A percentile compares a stretch with the other conserved stretches of the same genome.
Evolutionary conservation across 2,797 vertebrate genomes (phyloP).

Genomic region (Fringilla coelebs): DNA sequence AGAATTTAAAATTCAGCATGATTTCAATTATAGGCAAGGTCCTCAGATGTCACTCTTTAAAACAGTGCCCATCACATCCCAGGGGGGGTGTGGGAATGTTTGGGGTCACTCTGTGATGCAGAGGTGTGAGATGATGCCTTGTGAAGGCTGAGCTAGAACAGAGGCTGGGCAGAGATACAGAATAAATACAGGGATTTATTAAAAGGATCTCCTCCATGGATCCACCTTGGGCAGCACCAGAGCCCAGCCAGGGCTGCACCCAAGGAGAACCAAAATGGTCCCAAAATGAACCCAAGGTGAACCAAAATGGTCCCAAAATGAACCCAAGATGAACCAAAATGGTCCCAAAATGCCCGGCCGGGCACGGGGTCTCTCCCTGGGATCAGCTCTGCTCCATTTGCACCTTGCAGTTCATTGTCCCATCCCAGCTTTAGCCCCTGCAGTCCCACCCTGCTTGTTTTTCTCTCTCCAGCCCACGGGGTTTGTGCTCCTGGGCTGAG

Average conservation of each 20-base stretch:
- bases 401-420: too few relatives aligned
- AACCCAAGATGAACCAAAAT: too few relatives aligned
- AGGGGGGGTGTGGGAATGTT: not conserved
- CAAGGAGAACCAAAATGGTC: not conserved
- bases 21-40: not conserved
- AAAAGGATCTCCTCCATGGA: not conserved
- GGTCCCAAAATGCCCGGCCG: too few relatives aligned
- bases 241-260: not conserved
- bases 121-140: not conserved
- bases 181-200: not conserved
- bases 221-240: not conserved
- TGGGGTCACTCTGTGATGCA: not conserved
- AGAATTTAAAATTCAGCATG: not conserved
- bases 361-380: too few relatives aligned
- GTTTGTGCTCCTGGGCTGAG: too few relatives aligned
- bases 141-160: not conserved
- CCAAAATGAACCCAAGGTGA: too few relatives aligned
- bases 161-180: rapidly evolving
- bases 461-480: too few relatives aligned
- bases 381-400: too few relatives aligned
- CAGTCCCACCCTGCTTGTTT: too few relatives aligned
- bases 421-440: too few relatives aligned
- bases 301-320: too few relatives aligned
- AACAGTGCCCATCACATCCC: not conserved
- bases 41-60: not conserved